Percentiles rank a stretch among this genome's conserved stretches.
phyloP scores from a whole-genome alignment of 2,113 vertebrate species.

The Calyptomena viridis region DNA sequence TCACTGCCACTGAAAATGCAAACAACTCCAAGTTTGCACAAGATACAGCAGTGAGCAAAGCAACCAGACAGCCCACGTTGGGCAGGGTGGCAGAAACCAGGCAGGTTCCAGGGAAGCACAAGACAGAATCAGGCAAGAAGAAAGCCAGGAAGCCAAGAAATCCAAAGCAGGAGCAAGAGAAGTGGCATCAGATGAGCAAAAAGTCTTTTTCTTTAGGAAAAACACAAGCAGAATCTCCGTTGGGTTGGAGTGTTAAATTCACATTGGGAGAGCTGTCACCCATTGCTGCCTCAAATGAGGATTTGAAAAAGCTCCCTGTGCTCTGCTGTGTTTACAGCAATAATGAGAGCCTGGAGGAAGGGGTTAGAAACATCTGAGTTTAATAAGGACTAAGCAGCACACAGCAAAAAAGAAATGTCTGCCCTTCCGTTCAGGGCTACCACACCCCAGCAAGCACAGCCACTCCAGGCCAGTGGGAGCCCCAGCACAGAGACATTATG shows the following conservation, averaged over 20 bases:
- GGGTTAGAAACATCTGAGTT: conserved; percentile 65
- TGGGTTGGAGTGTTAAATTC: not conserved
- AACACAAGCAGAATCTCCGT: conserved; percentile 1
- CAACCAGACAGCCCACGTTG: not conserved
- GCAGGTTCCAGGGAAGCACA: not conserved
- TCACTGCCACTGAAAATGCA: not conserved
- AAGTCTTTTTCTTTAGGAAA: not conserved
- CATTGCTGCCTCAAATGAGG: not conserved
- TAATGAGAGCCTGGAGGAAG: conserved; percentile 51
- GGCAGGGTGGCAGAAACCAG: not conserved
- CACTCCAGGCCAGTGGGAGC: not conserved
- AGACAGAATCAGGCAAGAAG: not conserved
- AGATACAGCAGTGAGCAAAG: not conserved
- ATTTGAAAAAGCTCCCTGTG: conserved; percentile 11
- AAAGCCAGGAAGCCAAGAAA: not conserved
- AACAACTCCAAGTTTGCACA: not conserved
- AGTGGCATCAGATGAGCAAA: not conserved
- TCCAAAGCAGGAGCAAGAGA: not conserved
- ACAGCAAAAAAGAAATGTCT: conserved; percentile 51
- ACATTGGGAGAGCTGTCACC: conserved; percentile 21
- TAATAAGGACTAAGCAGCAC: conserved; percentile 63
- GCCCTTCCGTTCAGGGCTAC: conserved; percentile 59
- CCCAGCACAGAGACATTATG: not conserved
- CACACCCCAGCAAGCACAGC: conserved; percentile 31
- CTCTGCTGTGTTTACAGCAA: conserved; percentile 56